Evolutionary conservation across 2,113 vertebrate genomes (phyloP).

Genomic region (Xiphophorus hellerii): DNA sequence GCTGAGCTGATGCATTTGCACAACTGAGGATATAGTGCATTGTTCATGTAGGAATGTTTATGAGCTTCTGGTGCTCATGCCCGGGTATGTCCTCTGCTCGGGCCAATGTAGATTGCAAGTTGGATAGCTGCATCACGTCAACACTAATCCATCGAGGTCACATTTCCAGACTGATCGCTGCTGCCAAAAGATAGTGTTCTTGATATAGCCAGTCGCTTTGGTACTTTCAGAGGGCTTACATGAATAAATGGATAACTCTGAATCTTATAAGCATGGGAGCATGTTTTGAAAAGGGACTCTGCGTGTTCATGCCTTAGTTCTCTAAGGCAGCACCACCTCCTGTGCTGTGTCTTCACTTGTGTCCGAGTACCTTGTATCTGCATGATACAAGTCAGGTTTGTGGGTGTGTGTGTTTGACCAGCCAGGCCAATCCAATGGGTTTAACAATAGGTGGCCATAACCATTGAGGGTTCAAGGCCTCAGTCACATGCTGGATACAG

Average conservation of each 20-base stretch:
- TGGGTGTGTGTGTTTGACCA: slow-evolving; percentile 7
- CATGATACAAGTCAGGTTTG: slow-evolving; percentile 7
- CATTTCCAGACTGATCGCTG: slow-evolving; percentile 29
- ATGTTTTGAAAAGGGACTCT: not conserved
- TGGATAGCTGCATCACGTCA: slow-evolving; percentile 14
- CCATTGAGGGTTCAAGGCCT: slow-evolving; percentile 9
- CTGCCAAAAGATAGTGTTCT: slow-evolving; percentile 8
- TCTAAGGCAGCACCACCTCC: not conserved
- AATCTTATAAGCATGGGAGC: too few species aligned
- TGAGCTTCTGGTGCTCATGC: slow-evolving; percentile 15
- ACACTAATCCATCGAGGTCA: not conserved
- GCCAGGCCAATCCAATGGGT: slow-evolving; percentile 2
- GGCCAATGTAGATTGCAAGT: not conserved
- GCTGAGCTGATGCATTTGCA: slow-evolving; percentile 17
- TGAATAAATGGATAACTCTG: too few species aligned
- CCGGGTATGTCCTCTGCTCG: slow-evolving; percentile 7
- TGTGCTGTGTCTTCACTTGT: slow-evolving; percentile 4
- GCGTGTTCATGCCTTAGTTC: not conserved
- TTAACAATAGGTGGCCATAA: slow-evolving; percentile 58
- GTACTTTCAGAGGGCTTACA: not conserved
- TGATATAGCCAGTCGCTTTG: too few species aligned
- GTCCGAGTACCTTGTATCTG: not conserved
- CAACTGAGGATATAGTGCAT: not conserved
- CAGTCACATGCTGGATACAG: slow-evolving; percentile 15
- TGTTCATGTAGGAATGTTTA: slow-evolving; percentile 6